A percentile compares a stretch with the other conserved stretches of the same genome.
Conservation (phyloP, 2,113 vertebrate genomes). For the Xenopus tropicalis region UCB_Xtro_10.0 CM004447.2:115546501-115547000, state of each 20-base stretch:
- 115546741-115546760: neutral
- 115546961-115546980: too few relatives aligned
- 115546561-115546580: conserved; percentile 31
- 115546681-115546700: conserved; percentile 11
- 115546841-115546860: too few relatives aligned
- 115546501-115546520: neutral
- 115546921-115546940: too few relatives aligned
- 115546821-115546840: too few relatives aligned
- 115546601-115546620: conserved; percentile 36
- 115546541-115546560: conserved; percentile 15
- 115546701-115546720: neutral
- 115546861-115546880: too few relatives aligned
- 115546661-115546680: conserved; percentile 17
- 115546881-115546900: too few relatives aligned
- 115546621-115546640: conserved; percentile 46
- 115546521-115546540: conserved; percentile 12
- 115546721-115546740: neutral
- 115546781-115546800: too few relatives aligned
- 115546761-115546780: neutral
- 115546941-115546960: too few relatives aligned
- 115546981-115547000: too few relatives aligned
- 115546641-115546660: conserved; percentile 39
- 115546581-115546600: conserved; percentile 21
- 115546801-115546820: too few relatives aligned
- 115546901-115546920: too few relatives aligned